Evolutionary conservation across 2,888 invertebrate genomes (phyloP).

Genomic region (Pristionchus japonicus): DNA sequence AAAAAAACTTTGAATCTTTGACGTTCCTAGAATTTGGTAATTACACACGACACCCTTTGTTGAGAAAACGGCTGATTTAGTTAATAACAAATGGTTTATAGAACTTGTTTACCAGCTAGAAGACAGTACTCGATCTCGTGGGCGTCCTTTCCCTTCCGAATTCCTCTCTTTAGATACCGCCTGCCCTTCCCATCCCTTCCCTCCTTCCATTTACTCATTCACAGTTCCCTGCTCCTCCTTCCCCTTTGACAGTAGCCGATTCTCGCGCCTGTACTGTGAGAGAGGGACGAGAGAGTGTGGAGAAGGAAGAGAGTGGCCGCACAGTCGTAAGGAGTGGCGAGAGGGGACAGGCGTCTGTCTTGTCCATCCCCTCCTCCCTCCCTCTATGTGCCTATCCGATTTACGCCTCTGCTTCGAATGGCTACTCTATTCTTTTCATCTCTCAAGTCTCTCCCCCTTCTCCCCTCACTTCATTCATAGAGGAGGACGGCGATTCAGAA

Average conservation of each 20-base stretch:
- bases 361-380: constrained; percentile 5
- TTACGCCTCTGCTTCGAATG: constrained; percentile 27
- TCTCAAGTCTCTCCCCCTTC: constrained; percentile 31
- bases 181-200: no score
- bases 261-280: background rate
- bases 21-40: no score
- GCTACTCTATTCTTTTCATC: constrained; percentile 36
- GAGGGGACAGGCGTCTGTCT: constrained; percentile 4
- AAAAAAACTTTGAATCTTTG: no score
- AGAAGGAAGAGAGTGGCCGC: background rate
- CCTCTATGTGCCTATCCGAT: constrained; percentile 32
- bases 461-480: constrained; percentile 19
- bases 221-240: background rate
- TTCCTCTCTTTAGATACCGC: background rate
- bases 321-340: constrained; percentile 15
- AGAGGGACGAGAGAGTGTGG: background rate
- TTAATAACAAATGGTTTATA: no score
- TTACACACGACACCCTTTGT: no score
- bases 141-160: background rate
- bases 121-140: background rate
- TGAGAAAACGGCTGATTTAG: no score
- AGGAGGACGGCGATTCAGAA: background rate
- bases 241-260: constrained; percentile 12
- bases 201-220: background rate
- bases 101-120: no score